Conservation (phyloP, 2,797 vertebrate genomes). For the Melanotaenia pygmaea region DNA sequence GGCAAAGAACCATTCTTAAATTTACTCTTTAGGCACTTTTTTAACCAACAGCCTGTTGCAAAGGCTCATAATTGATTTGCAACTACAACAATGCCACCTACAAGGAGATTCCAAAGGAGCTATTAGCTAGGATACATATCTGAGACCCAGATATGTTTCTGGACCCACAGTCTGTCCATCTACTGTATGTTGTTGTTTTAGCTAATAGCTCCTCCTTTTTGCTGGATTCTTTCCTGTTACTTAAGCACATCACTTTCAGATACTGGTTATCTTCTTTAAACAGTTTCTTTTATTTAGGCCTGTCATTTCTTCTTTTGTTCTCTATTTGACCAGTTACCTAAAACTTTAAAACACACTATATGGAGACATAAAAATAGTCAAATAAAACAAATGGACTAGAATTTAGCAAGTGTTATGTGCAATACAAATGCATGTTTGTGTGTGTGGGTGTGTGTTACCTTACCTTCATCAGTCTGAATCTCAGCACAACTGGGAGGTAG, state of each 20-base stretch:
- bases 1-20: not conserved
- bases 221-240: too few species aligned
- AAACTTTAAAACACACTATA: not conserved
- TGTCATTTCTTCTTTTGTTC: not conserved
- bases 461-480: conserved; percentile 81
- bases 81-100: not conserved
- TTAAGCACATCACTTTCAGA: too few species aligned
- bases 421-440: conserved; percentile 12
- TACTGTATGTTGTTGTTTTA: not conserved
- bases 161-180: not conserved
- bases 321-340: not conserved
- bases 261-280: too few species aligned
- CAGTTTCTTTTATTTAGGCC: too few species aligned
- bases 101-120: not conserved
- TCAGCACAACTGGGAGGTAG: conserved; percentile 70
- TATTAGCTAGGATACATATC: not conserved
- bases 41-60: not conserved
- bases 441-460: not conserved
- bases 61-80: not conserved
- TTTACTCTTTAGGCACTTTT: not conserved
- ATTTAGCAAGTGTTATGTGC: not conserved
- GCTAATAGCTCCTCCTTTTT: not conserved
- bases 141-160: not conserved
- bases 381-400: not conserved
- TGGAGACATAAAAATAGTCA: not conserved